Evolutionary conservation across 2,888 invertebrate species (phyloP).

Genomic region (Drosophila anceps): DNA sequence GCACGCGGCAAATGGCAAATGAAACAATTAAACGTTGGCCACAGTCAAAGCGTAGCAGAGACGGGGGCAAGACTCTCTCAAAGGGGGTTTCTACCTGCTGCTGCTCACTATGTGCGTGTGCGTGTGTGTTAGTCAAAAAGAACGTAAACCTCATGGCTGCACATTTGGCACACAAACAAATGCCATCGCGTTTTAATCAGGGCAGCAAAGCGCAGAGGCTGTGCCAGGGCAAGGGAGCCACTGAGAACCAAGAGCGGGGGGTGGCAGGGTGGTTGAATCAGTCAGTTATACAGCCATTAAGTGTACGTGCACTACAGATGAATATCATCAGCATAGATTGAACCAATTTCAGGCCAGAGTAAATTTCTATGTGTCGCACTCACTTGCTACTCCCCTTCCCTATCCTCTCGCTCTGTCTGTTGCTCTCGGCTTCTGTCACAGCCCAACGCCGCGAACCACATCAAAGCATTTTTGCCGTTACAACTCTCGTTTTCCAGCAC

Average conservation of each 20-base stretch:
- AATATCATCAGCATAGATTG: conserved; percentile 63
- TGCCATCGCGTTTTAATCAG: conserved; percentile 48
- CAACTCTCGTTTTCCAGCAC: conserved; percentile 66
- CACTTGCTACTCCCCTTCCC: background rate
- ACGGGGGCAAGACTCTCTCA: background rate
- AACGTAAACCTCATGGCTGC: conserved; percentile 67
- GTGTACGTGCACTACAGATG: conserved; percentile 45
- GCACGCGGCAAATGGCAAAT: conserved; percentile 55
- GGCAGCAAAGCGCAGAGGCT: conserved; percentile 23
- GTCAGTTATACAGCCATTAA: conserved; percentile 38
- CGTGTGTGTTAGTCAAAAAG: conserved; percentile 51
- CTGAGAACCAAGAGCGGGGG: background rate
- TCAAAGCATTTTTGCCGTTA: conserved; percentile 39
- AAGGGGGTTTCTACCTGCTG: background rate
- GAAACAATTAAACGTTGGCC: conserved; percentile 62
- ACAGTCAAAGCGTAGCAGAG: conserved; percentile 40
- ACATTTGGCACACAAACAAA: conserved; percentile 71
- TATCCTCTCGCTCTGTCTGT: background rate
- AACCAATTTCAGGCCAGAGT: conserved; percentile 68
- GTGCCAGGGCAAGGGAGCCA: background rate
- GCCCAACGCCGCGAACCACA: conserved; percentile 26
- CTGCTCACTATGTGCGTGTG: background rate
- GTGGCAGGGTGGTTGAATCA: background rate
- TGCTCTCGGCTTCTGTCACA: conserved; percentile 15
- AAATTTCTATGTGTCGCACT: conserved; percentile 53